Evolutionary conservation across 2,888 invertebrate species (phyloP).

Genomic region (Eucera pruinosa): DNA sequence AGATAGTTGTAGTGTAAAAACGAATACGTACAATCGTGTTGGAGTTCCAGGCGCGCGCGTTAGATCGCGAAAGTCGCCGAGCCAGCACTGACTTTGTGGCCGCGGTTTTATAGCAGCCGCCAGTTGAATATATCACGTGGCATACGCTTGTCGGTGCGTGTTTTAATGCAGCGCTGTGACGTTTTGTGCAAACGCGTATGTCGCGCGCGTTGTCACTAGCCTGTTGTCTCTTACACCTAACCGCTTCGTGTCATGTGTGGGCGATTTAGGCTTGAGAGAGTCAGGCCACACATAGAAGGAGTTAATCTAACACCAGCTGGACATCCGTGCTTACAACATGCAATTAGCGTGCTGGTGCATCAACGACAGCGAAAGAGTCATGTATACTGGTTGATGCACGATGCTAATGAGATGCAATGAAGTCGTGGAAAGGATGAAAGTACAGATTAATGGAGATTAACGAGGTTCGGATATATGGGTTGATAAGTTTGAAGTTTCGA

Average conservation of each 20-base stretch:
- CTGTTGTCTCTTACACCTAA: neutral
- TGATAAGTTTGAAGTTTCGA: neutral
- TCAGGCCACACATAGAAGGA: neutral
- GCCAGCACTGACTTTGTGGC: constrained; percentile 52
- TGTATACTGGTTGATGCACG: neutral
- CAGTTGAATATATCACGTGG: constrained; percentile 55
- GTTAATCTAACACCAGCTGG: neutral
- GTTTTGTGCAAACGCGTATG: constrained; percentile 31
- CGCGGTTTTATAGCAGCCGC: constrained; percentile 38
- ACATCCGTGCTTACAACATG: constrained; percentile 22
- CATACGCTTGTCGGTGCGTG: constrained; percentile 40
- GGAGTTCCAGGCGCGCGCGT: constrained; percentile 55
- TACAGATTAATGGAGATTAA: constrained; percentile 1
- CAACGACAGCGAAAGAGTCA: constrained; percentile 3
- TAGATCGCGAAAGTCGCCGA: constrained; percentile 60
- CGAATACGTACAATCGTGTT: constrained; percentile 20
- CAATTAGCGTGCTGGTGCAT: constrained; percentile 39
- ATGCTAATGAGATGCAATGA: constrained; percentile 7
- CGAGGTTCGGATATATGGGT: neutral
- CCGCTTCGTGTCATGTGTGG: neutral
- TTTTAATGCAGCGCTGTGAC: constrained; percentile 49
- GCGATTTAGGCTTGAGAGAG: neutral
- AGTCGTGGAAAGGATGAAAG: constrained; percentile 19
- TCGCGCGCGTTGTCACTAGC: constrained; percentile 31
- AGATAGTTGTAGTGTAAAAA: too few species aligned